These are phyloP conservation scores for Ophthalmolycus amberensis DNA, from an alignment of 2,113 vertebrate genomes.

Conservation along the genomic window DNA sequence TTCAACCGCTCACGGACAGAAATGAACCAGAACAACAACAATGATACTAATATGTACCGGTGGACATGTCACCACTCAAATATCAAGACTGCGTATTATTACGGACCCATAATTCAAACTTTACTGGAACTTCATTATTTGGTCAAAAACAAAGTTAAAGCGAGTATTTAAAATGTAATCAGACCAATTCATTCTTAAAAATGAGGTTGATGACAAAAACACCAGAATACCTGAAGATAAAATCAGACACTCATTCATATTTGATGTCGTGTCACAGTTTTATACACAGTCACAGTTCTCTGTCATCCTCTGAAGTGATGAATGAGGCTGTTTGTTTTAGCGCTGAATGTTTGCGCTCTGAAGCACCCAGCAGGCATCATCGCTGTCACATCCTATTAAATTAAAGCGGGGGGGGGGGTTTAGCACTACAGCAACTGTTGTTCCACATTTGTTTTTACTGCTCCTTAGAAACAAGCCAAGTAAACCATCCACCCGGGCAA, in stretches of 20 bases:
- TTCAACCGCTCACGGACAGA: background rate
- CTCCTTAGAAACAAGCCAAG: constrained; percentile 80
- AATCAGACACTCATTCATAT: background rate
- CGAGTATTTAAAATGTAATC: background rate
- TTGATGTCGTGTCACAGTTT: background rate
- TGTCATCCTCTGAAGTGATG: background rate
- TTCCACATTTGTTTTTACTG: constrained; percentile 63
- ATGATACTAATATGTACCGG: background rate
- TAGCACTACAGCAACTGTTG: constrained; percentile 45
- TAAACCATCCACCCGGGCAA: constrained; percentile 81
- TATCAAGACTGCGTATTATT: background rate
- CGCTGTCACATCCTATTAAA: constrained; percentile 43
- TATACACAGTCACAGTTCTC: background rate
- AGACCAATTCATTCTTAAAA: background rate
- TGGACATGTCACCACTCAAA: background rate
- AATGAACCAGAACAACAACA: background rate
- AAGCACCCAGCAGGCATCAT: constrained; percentile 28
- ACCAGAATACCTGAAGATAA: background rate
- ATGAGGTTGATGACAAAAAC: background rate
- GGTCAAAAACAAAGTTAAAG: background rate
- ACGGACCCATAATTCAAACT: background rate
- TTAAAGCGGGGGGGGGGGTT: constrained; percentile 6
- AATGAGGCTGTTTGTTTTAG: constrained; percentile 24
- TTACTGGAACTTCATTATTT: background rate
- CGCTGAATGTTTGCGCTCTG: constrained; percentile 29